Base-by-base conservation (phyloP, 1,140 invertebrate genomes). In the Colletes latitarsis region DNA sequence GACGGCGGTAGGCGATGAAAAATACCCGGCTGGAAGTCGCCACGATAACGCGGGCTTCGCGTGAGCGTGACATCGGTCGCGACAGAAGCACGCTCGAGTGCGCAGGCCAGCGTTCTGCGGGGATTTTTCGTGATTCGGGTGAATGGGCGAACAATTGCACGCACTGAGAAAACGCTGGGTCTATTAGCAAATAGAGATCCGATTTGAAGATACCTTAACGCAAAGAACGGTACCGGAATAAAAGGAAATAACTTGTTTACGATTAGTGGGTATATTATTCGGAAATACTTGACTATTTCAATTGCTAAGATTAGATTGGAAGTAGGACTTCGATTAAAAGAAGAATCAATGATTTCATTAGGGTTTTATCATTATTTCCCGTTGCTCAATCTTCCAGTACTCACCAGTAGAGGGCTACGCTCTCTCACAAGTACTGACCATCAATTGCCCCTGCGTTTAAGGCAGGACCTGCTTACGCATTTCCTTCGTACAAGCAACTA, bases 121-220 rank as follows among this genome's bases (percentile, higher is more conserved):
- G 8, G 55, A 91, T 93, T 93, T 93, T 93, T 93, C 88, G 89
- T 90, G 92, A 90, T 93, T 91, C 92, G 92, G 92, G 92, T 93
- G 92, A 93, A 92, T 90, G 92, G 88, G 77, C 92, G 90, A 90
- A 82, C 77, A 81, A 86, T 87, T 85, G 84, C 85, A 82, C 71
- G 76, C 80, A 70, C 75, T 57, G 67, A 53, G 76, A 58, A 75
- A 80, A 75, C 62, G 72, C 73, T 49, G 75, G 17, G 55, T 67
- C 80, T 77, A 75, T 70, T 63, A 15, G 30, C 60, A 49, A 49
- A 9, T 8, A 9, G 49, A 49, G 49, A 12, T 49, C 1, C 49
- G 76, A 71, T 10, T 57, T 55, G 19, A 58, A 78, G 67, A 78
- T 66, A 10, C 6, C 57, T 60, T 39, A 17, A 41, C 15, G 30